phyloP scores from a whole-genome alignment of 2,113 vertebrate species.

The Microtus oregoni region DNA sequence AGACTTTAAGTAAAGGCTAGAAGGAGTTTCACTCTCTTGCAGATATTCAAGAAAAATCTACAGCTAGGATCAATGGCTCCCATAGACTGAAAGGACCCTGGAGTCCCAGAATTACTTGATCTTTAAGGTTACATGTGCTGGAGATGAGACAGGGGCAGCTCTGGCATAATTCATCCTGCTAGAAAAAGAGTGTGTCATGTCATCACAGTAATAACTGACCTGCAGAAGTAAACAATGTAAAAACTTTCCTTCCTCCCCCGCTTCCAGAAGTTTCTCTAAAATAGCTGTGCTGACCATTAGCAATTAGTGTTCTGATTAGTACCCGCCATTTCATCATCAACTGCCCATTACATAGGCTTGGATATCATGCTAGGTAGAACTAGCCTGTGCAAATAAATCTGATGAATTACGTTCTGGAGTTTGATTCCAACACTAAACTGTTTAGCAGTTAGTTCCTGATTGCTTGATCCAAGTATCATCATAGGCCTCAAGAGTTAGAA shows the following conservation, averaged over 20 bases:
- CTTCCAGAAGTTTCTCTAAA: conserved; percentile 29
- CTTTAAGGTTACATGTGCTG: not conserved
- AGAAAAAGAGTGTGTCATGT: not conserved
- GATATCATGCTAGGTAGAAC: not conserved
- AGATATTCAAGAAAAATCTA: not conserved
- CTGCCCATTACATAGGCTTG: not conserved
- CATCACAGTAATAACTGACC: not conserved
- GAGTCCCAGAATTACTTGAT: not conserved
- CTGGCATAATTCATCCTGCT: not conserved
- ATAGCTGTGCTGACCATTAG: not conserved
- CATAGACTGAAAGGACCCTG: not conserved
- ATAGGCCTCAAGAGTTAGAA: not conserved
- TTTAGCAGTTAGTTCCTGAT: not conserved
- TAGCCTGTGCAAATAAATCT: not conserved
- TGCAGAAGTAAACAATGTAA: not conserved
- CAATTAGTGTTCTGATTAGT: not conserved
- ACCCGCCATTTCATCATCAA: not conserved
- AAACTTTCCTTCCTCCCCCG: not conserved
- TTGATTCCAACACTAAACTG: conserved; percentile 3
- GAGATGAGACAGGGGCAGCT: not conserved
- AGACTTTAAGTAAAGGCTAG: not conserved
- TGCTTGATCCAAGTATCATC: not conserved
- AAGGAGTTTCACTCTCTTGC: not conserved
- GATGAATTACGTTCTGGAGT: not conserved
- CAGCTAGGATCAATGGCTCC: not conserved